Conservation (phyloP, 2,888 invertebrate genomes). For the Diabrotica balteata region DNA sequence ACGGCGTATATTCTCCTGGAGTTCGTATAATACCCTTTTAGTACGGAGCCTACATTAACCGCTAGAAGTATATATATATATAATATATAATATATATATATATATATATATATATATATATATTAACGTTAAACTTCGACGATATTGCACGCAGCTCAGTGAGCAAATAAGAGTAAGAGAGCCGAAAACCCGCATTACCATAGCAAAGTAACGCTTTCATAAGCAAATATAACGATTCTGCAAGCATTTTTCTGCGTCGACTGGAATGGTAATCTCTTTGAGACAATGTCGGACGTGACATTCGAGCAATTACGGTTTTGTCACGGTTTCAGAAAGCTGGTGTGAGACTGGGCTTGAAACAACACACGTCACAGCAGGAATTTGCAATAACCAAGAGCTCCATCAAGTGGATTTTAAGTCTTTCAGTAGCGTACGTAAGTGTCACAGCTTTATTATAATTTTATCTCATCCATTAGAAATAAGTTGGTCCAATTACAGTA, state of each 20-base stretch:
- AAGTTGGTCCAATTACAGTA: too few species aligned
- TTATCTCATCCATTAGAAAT: too few species aligned
- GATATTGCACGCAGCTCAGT: too few species aligned
- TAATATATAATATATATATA: too few species aligned
- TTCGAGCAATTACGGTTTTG: conserved; percentile 55
- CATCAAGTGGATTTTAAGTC: conserved; percentile 39
- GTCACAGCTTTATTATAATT: not conserved
- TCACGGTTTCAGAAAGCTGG: conserved; percentile 47
- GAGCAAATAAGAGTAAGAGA: not conserved
- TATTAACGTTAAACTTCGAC: too few species aligned
- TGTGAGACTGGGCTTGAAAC: conserved; percentile 43
- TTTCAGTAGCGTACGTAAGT: conserved; percentile 17
- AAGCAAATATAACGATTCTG: conserved; percentile 28
- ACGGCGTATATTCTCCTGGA: too few species aligned
- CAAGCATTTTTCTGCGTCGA: conserved; percentile 29
- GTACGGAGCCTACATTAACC: too few species aligned
- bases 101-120: too few species aligned
- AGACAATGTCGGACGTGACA: conserved; percentile 47
- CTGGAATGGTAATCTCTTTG: conserved; percentile 32
- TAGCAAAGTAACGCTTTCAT: conserved; percentile 25
- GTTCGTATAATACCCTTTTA: too few species aligned
- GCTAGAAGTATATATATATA: too few species aligned
- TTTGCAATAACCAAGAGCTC: conserved; percentile 54
- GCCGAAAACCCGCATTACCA: conserved; percentile 15
- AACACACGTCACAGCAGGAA: conserved; percentile 56